Conservation (phyloP, 2,888 invertebrate genomes). For the Drosophila mimetica region DNA sequence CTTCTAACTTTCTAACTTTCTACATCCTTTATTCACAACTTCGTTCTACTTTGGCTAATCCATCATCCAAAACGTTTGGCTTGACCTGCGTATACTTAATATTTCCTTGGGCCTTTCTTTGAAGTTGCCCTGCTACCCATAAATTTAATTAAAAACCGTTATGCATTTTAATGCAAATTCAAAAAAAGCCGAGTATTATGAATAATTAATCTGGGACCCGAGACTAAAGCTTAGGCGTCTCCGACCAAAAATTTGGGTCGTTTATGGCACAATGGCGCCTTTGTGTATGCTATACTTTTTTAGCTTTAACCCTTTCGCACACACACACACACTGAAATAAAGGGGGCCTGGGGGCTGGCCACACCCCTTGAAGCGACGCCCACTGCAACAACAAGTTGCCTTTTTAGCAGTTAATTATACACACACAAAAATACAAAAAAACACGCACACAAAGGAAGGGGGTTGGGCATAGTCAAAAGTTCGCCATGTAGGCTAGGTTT, state of each 20-base stretch:
- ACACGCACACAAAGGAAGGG: constrained; percentile 12
- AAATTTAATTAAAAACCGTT: constrained; percentile 58
- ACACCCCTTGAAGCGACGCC: constrained; percentile 58
- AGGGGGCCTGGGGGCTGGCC: constrained; percentile 28
- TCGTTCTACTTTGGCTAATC: constrained; percentile 8
- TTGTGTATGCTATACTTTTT: constrained; percentile 80
- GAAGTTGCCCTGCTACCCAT: constrained; percentile 20
- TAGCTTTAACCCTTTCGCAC: constrained; percentile 67
- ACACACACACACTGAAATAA: constrained; percentile 8
- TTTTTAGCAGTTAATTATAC: constrained; percentile 77
- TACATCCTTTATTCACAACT: too few relatives aligned
- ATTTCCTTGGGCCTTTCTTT: constrained; percentile 21
- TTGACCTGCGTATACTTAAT: constrained; percentile 35
- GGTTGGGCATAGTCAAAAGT: constrained; percentile 34
- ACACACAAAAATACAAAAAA: constrained; percentile 25
- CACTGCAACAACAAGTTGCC: constrained; percentile 75
- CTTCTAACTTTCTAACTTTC: neutral
- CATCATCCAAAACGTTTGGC: neutral
- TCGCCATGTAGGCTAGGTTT: constrained; percentile 64
- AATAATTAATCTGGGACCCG: constrained; percentile 68
- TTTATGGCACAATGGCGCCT: constrained; percentile 74
- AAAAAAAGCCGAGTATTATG: constrained; percentile 47
- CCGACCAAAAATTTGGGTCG: constrained; percentile 71
- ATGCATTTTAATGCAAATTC: constrained; percentile 72
- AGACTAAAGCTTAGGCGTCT: constrained; percentile 45